Conservation (phyloP, 1,140 invertebrate species). For the Adelges cooleyi region DNA sequence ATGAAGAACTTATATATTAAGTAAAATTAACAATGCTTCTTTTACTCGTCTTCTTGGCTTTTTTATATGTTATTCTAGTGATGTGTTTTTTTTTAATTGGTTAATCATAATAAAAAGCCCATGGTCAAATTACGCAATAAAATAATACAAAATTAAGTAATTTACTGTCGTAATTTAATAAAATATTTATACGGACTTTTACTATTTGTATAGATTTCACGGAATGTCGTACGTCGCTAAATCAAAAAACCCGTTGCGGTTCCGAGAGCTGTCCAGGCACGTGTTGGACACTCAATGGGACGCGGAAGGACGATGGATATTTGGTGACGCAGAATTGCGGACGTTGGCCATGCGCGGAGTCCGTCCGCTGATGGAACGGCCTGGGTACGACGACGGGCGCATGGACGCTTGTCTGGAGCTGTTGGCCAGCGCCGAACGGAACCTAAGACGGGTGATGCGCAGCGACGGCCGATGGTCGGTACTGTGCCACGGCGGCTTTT, state of each 20-base stretch:
- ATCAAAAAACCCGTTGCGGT: not conserved
- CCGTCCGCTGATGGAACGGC: not conserved
- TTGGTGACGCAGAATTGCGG: not conserved
- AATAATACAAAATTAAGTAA: no score
- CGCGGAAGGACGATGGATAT: not conserved
- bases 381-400: not conserved
- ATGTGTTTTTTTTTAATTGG: no score
- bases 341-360: not conserved
- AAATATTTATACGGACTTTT: no score
- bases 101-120: no score
- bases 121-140: no score
- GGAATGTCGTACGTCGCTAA: constrained; percentile 3
- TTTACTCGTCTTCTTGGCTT: no score
- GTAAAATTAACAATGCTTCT: no score
- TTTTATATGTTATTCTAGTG: no score
- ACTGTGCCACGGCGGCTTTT: constrained; percentile 40
- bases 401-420: not conserved
- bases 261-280: not conserved
- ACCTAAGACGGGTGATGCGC: not conserved
- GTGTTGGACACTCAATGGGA: not conserved
- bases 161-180: no score
- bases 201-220: constrained; percentile 19
- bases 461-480: constrained; percentile 36
- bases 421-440: not conserved
- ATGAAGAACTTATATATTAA: no score